Conservation (phyloP, 2,113 vertebrate species). For the Aspiorhynchus laticeps region DNA sequence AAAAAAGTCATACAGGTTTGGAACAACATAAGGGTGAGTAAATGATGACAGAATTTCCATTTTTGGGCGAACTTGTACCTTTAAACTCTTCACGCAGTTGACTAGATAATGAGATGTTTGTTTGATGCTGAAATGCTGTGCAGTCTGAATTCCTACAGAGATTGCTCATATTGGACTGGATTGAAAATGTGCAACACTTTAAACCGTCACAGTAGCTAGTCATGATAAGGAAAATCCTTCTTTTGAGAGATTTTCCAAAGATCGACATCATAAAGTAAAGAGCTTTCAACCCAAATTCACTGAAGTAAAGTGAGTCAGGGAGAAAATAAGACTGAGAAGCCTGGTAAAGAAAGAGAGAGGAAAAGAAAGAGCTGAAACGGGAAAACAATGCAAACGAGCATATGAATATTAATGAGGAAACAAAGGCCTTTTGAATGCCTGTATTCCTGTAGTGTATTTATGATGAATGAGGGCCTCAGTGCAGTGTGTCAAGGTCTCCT, state of each 20-base stretch:
- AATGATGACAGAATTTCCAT: slow-evolving; percentile 7
- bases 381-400: slow-evolving; percentile 54
- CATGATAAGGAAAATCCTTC: background rate
- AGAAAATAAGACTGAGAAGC: slow-evolving; percentile 18
- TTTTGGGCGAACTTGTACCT: background rate
- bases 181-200: slow-evolving; percentile 33
- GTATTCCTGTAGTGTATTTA: slow-evolving; percentile 63
- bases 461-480: slow-evolving; percentile 69
- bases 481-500: slow-evolving; percentile 67
- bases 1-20: background rate
- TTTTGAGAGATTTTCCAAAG: slow-evolving; percentile 9
- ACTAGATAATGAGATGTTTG: slow-evolving; percentile 27
- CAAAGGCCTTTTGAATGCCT: slow-evolving; percentile 58
- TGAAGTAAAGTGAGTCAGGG: slow-evolving; percentile 10
- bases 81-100: background rate
- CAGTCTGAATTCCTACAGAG: slow-evolving; percentile 21
- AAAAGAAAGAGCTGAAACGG: slow-evolving; percentile 35
- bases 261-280: slow-evolving; percentile 27
- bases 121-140: slow-evolving; percentile 27
- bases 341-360: background rate
- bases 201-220: background rate
- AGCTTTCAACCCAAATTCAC: slow-evolving; percentile 26
- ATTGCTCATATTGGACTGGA: slow-evolving; percentile 13
- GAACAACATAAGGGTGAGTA: background rate
- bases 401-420: slow-evolving; percentile 67